These are phyloP conservation scores for Panzeria rudis DNA, from an alignment of 2,888 invertebrate species.

Conservation along the genomic window DNA sequence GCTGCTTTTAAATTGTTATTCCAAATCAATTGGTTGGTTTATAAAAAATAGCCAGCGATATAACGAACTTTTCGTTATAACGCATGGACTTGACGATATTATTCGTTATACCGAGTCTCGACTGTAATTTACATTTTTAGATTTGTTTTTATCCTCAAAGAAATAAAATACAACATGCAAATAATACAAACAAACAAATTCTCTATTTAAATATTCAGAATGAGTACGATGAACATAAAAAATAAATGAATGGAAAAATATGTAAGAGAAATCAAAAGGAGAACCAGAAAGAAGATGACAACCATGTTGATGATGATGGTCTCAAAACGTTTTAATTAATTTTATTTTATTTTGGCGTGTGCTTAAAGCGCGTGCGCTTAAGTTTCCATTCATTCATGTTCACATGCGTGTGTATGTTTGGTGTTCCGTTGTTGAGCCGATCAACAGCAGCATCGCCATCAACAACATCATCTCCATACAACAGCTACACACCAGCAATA, in stretches of 20 bases:
- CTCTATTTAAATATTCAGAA: constrained; percentile 53
- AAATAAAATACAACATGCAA: background rate
- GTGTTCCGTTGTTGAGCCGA: constrained; percentile 37
- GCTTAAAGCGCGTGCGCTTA: constrained; percentile 69
- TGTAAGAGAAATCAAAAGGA: constrained; percentile 27
- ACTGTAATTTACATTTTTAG: background rate
- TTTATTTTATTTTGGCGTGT: constrained; percentile 62
- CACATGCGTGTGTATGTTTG: constrained; percentile 11
- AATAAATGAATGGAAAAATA: constrained; percentile 24
- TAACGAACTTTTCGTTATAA: too few relatives aligned
- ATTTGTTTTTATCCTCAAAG: background rate
- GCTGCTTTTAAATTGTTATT: too few relatives aligned
- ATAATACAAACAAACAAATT: constrained; percentile 45
- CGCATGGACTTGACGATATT: too few relatives aligned
- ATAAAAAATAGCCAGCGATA: too few relatives aligned
- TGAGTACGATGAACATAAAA: constrained; percentile 24
- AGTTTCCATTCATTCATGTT: constrained; percentile 31
- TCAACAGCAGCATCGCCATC: constrained; percentile 38
- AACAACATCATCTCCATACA: constrained; percentile 40
- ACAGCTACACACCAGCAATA: constrained; percentile 13
- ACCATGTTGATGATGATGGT: constrained; percentile 29
- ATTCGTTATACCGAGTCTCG: background rate
- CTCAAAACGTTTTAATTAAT: constrained; percentile 47
- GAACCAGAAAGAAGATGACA: constrained; percentile 42
- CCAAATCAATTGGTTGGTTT: too few relatives aligned